These are phyloP conservation scores for Forficula auricularia DNA, from an alignment of 1,140 invertebrate genomes.

Conservation along the genomic window DNA sequence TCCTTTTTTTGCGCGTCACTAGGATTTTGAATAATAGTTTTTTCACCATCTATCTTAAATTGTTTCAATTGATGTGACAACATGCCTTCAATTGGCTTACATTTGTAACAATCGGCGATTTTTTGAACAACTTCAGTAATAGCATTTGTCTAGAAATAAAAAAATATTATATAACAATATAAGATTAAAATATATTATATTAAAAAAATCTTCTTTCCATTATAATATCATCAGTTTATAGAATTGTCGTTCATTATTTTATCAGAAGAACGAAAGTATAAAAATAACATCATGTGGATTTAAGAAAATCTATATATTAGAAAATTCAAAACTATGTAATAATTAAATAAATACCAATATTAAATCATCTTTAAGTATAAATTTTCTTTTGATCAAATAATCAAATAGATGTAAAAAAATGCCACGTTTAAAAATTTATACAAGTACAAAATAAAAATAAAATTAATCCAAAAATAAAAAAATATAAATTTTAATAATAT, in stretches of 20 bases:
- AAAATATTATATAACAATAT: constrained; percentile 8
- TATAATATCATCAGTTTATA: not conserved
- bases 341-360: too few species aligned
- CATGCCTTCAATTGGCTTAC: constrained; percentile 98
- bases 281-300: too few species aligned
- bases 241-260: constrained; percentile 1
- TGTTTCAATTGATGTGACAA: constrained; percentile 93
- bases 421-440: too few species aligned
- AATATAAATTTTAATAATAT: too few species aligned
- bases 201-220: not conserved
- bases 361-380: too few species aligned
- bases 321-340: not conserved
- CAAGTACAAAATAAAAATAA: too few species aligned
- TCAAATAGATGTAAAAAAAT: too few species aligned
- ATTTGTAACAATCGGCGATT: constrained; percentile 78
- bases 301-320: constrained; percentile 5
- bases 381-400: too few species aligned
- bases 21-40: constrained; percentile 97
- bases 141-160: constrained; percentile 57
- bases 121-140: constrained; percentile 89
- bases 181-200: too few species aligned
- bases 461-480: too few species aligned
- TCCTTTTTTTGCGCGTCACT: constrained; percentile 94
- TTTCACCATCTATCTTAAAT: constrained; percentile 94
- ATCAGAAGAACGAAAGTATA: not conserved